Percentiles rank a stretch among this genome's conserved stretches.
Evolutionary conservation across 2,888 invertebrate species (phyloP).

Genomic region (Drosophila austrosaltans): DNA sequence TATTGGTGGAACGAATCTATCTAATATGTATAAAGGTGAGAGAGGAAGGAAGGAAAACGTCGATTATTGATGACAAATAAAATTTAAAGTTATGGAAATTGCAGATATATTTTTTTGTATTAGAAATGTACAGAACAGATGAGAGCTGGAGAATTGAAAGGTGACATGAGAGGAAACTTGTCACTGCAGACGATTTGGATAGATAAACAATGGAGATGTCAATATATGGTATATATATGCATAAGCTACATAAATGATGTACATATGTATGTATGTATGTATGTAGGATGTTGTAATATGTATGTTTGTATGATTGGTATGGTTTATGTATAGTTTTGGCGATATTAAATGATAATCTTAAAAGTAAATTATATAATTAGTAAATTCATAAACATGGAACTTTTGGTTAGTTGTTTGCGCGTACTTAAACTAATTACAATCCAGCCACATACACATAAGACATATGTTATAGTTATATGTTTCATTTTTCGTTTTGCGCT

Average conservation of each 20-base stretch:
- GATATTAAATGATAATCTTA: conserved; percentile 58
- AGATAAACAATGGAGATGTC: background rate
- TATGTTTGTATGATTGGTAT: conserved; percentile 11
- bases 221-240: background rate
- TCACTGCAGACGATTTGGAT: background rate
- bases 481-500: conserved; percentile 39
- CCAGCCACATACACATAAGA: conserved; percentile 71
- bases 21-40: background rate
- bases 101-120: background rate
- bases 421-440: conserved; percentile 72
- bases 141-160: background rate
- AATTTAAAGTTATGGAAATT: background rate
- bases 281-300: background rate
- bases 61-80: background rate
- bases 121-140: conserved; percentile 33
- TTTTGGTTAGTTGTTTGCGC: conserved; percentile 60
- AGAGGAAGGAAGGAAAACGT: background rate
- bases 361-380: conserved; percentile 44
- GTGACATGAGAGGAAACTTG: background rate
- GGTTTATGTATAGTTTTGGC: conserved; percentile 25
- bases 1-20: background rate
- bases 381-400: conserved; percentile 57
- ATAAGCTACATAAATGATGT: conserved; percentile 2
- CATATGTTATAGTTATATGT: conserved; percentile 55
- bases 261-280: conserved; percentile 2